Evolutionary conservation across 2,888 invertebrate genomes (phyloP), one percentile per base, ranked within the genome.

Genomic region (Lydus trimaculatus): DNA sequence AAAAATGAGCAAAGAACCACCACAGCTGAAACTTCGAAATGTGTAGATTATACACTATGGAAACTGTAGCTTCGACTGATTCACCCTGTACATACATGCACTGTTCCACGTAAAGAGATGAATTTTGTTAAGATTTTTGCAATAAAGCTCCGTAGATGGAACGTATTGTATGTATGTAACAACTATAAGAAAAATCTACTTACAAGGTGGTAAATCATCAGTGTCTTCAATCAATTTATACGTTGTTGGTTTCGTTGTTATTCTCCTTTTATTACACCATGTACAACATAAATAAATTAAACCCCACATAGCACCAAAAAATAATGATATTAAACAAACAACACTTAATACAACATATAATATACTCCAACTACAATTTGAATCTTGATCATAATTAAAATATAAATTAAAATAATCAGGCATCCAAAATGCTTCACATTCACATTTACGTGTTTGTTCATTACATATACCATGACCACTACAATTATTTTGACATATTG

Each of bases 381-480:
- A 83, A 71, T 85, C 85, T 56, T 80, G 81, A n/a, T 78, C 78
- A 0, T 72, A 73, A 23, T 79, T 75, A 60, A 84, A 76, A 67
- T 84, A 85, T 6, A 81, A 76, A 72, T 82, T 83, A 65, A 84
- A 83, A 76, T 82, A 69, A 69, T 84, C 82, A 76, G 95, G 93
- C 96, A 97, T 97, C 98, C 98, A 98, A 87, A 97, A 97, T 23
- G 96, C 94, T 85, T 97, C 96, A 85, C 97, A 98, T 78, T 94
- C 89, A 81, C 97, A 98, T 65, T 91, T 89, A 77, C 97, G 89
- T 7, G 94, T 91, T 76, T 92, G 90, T 81, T 92, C 92, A 84
- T 96, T 92, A 86, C 98, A 98, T 39, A 89, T 89, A 64, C 98
- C 98, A 85, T 98, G 97, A 59, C 93, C 93, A 48, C 97, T 97